Evolutionary conservation across 2,888 invertebrate genomes (phyloP).

Genomic region (Parnassius glacialis): DNA sequence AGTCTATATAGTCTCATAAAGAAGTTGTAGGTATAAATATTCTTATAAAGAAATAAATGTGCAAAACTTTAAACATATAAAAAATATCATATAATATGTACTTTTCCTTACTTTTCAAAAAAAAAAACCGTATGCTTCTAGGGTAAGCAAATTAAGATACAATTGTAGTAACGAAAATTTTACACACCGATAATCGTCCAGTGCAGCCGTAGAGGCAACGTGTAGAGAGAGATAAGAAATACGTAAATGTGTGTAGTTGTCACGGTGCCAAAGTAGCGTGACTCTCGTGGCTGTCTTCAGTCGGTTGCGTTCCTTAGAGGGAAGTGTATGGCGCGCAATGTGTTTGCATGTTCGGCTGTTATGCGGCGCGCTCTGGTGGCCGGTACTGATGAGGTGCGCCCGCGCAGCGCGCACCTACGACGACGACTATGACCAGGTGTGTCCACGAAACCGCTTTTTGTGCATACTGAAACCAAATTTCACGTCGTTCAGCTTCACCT

Average conservation of each 20-base stretch:
- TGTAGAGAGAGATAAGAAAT: slow-evolving; percentile 66
- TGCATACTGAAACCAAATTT: slow-evolving; percentile 50
- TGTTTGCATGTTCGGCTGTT: slow-evolving; percentile 77
- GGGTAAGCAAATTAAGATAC: too few species aligned
- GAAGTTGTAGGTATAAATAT: too few species aligned
- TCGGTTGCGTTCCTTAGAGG: slow-evolving; percentile 74
- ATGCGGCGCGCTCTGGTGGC: slow-evolving; percentile 78
- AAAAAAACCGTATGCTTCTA: too few species aligned
- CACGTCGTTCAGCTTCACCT: slow-evolving; percentile 65
- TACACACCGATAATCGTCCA: slow-evolving; percentile 8
- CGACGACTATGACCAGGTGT: slow-evolving; percentile 78
- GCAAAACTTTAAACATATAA: too few species aligned
- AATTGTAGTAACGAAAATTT: slow-evolving; percentile 3
- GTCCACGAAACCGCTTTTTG: slow-evolving; percentile 62
- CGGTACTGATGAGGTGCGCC: slow-evolving; percentile 70
- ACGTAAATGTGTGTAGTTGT: slow-evolving; percentile 55
- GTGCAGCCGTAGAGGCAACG: slow-evolving; percentile 47
- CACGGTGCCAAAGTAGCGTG: slow-evolving; percentile 70
- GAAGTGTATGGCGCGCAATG: slow-evolving; percentile 79
- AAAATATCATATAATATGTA: too few species aligned
- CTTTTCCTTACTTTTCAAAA: too few species aligned
- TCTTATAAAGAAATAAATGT: too few species aligned
- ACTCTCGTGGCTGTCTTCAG: slow-evolving; percentile 67
- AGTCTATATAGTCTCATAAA: too few species aligned
- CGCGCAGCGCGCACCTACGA: slow-evolving; percentile 66